Evolutionary conservation across 2,113 vertebrate genomes (phyloP), one percentile per base, ranked within the genome.

Genomic region (Tupaia tana): DNA sequence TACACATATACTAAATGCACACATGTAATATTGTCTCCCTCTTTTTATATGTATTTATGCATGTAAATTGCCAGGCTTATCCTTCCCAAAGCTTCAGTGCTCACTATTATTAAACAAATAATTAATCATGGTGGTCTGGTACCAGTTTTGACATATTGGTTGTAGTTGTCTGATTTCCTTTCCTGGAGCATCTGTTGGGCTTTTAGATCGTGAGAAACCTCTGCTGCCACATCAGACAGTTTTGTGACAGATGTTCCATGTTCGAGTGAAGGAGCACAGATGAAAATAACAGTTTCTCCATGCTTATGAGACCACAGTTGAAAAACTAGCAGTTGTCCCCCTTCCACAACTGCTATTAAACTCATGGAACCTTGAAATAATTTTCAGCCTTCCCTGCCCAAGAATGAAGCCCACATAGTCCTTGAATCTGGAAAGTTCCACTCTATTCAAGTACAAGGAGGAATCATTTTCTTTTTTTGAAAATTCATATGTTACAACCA

Each of bases 201-300:
- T 91, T 31, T 95, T 10, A 52, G n/a, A 93, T 90, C 0, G 1
- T 58, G 75, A 80, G 9, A 75, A 90, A 25, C 15, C 18, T 95
- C 90, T 75, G 43, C 52, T 95, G 12, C 77, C 77, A 80, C 34
- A 93, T 74, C 91, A 87, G 82, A 91, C 83, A 90, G 63, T 86
- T 69, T 90, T 64, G 83, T 97, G 91, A 93, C 92, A 96, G 96
- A 95, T 95, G 90, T 91, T 95, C 83, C 6, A 0, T 91, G 56
- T 89, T 94, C 59, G 22, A 89, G 18, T 84, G 94, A 97, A 89
- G 81, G 80, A 91, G 77, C 93, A 96, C 86, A 95, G 86, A 97
- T 90, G 74, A 97, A 96, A 97, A 86, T 92, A 92, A 59, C 90
- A 91, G 61, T 77, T 83, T 91, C 59, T 91, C 79, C 88, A 88